phyloP scores from a whole-genome alignment of 2,888 invertebrate species.

The Herminia tarsipennalis region DNA sequence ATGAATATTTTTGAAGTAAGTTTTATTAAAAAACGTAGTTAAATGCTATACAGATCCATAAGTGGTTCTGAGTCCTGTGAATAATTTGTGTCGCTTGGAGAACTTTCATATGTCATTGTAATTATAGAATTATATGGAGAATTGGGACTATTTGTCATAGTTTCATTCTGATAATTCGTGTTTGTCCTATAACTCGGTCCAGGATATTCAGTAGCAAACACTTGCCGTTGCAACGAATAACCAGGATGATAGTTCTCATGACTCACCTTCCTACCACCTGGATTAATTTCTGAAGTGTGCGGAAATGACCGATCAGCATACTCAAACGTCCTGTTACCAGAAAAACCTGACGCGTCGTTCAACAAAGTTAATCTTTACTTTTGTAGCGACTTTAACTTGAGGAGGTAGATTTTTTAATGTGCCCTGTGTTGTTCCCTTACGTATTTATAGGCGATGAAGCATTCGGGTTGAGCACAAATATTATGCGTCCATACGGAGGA shows the following conservation, averaged over 20 bases:
- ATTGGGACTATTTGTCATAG: constrained; percentile 20
- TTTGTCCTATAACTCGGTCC: constrained; percentile 22
- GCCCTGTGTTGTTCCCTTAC: constrained; percentile 3
- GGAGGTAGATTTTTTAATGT: constrained; percentile 25
- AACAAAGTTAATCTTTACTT: constrained; percentile 33
- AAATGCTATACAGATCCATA: constrained; percentile 11
- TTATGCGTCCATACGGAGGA: constrained; percentile 19
- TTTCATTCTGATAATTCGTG: constrained; percentile 23
- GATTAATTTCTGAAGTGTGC: constrained; percentile 24
- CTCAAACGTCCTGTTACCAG: constrained; percentile 26
- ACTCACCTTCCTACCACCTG: constrained; percentile 26
- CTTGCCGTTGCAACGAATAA: constrained; percentile 19
- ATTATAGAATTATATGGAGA: constrained; percentile 20
- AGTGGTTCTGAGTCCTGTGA: constrained; percentile 8
- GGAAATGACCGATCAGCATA: constrained; percentile 23
- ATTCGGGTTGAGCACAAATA: constrained; percentile 3
- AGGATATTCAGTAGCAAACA: constrained; percentile 23
- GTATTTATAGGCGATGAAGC: constrained; percentile 11
- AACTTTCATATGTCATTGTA: no score
- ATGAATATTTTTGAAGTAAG: constrained; percentile 12
- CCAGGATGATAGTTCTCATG: constrained; percentile 23
- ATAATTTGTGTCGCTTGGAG: no score
- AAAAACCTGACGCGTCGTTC: constrained; percentile 27
- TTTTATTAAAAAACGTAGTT: constrained; percentile 14
- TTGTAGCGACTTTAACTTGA: constrained; percentile 25